phyloP scores from a whole-genome alignment of 2,888 invertebrate genomes.

The Trilocha varians region DNA sequence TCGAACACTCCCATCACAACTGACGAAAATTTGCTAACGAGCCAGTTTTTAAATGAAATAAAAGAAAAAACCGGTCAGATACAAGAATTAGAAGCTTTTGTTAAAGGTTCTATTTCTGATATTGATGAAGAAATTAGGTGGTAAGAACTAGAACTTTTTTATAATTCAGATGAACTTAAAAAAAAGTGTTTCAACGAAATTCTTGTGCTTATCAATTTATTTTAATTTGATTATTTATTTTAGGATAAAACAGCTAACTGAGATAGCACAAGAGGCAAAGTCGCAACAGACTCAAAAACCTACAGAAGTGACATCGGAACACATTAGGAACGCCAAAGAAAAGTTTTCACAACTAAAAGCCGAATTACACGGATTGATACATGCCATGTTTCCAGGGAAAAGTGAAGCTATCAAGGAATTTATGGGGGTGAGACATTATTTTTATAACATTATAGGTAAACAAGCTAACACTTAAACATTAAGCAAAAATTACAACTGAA shows the following conservation, averaged over 20 bases:
- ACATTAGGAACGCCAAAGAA: constrained; percentile 42
- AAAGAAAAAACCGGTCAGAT: constrained; percentile 41
- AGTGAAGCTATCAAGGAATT: constrained; percentile 31
- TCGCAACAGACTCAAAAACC: constrained; percentile 26
- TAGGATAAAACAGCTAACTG: constrained; percentile 39
- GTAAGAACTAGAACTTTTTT: constrained; percentile 19
- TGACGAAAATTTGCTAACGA: constrained; percentile 44
- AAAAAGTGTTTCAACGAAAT: too few species aligned
- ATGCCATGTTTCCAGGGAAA: constrained; percentile 39
- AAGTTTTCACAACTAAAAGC: constrained; percentile 42
- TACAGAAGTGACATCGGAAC: constrained; percentile 30
- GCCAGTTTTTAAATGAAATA: constrained; percentile 44
- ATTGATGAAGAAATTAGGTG: constrained; percentile 46
- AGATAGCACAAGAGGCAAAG: constrained; percentile 39
- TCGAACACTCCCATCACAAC: constrained; percentile 35
- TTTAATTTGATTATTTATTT: constrained; percentile 12
- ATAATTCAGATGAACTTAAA: background rate
- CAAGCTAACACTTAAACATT: background rate
- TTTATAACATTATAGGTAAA: constrained; percentile 2
- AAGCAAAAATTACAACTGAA: too few species aligned
- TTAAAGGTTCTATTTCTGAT: constrained; percentile 42
- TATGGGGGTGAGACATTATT: constrained; percentile 38
- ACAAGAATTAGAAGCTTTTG: constrained; percentile 46
- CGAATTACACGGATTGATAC: constrained; percentile 41
- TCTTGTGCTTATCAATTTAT: too few species aligned